Evolutionary conservation across 30 jellyfish, hydroid and myxozoan genomes (phyloP), one percentile per base, ranked within the genome.

Genomic region (Aurelia coerulea): DNA sequence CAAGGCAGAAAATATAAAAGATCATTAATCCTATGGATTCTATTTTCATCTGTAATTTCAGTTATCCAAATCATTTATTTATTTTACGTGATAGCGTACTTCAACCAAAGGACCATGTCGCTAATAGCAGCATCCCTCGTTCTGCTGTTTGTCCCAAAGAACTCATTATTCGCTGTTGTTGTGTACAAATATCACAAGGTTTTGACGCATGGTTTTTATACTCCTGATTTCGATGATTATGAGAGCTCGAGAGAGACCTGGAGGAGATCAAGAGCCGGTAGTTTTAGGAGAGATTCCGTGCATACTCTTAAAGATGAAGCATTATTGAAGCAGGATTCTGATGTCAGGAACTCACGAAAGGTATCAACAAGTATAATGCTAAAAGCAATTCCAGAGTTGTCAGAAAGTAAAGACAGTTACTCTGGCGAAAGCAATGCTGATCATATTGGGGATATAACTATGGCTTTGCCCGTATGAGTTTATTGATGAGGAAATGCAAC

Each of bases 321-420:
- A 16, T 50, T 65, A 4, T 19, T 66, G 16, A 84, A 62, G 49
- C 79, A 81, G 34, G 93, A 84, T 16, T n/a, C 86, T 8, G 89
- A 79, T 3, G 60, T 53, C 33, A 70, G 68, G 50, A 64, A 23
- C 67, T 62, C 68, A 29, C 49, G 88, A 16, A 84, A 74, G 34
- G 81, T 84, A 42, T 84, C 93, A 54, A 71, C 86, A 10, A 84
- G 35, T 73, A 9, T 71, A 31, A 32, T 58, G 16, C 67, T 84
- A 35, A 84, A 84, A 84, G 93, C 52, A 16, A 84, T 84, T 32
- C 93, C 93, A 17, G 93, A 84, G 41, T 46, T 84, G n/a, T 84
- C 93, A 3, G 93, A 84, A 41, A 84, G 93, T 42, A 84, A 73
- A 62, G 93, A 84, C 53, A 79, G 78, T 73, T 73, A 87, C 17